Conservation (phyloP, 1,140 invertebrate genomes). For the Luehdorfia chinensis region DNA sequence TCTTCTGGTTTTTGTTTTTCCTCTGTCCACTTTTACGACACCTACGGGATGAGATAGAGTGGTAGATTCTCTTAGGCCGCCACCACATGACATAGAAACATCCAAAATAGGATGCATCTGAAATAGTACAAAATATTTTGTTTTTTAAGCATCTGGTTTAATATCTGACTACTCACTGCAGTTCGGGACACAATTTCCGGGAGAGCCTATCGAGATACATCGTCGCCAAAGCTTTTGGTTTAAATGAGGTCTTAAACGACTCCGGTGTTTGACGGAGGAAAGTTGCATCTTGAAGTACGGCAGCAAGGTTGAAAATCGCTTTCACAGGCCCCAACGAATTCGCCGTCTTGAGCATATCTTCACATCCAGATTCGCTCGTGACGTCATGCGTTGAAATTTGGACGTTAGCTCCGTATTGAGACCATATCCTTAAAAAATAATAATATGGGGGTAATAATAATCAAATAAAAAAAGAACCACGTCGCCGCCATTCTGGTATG, state of each 20-base stretch:
- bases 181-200: slow-evolving; percentile 76
- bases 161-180: slow-evolving; percentile 75
- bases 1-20: too few species aligned
- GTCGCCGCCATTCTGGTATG: too few species aligned
- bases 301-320: slow-evolving; percentile 91
- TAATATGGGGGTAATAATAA: too few species aligned
- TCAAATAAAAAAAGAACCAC: too few species aligned
- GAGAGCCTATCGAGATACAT: slow-evolving; percentile 79
- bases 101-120: too few species aligned
- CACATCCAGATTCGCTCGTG: slow-evolving; percentile 79
- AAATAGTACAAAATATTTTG: too few species aligned
- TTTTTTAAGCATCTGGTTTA: too few species aligned
- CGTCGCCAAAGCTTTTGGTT: slow-evolving; percentile 80
- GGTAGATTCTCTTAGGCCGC: too few species aligned
- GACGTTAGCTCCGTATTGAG: slow-evolving; percentile 79
- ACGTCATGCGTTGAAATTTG: slow-evolving; percentile 82
- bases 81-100: too few species aligned
- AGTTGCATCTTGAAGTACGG: slow-evolving; percentile 80
- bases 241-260: slow-evolving; percentile 76
- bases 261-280: slow-evolving; percentile 81
- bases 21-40: too few species aligned
- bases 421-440: slow-evolving; percentile 84
- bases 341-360: slow-evolving; percentile 79
- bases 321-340: slow-evolving; percentile 81
- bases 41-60: too few species aligned